A percentile compares a stretch with the other conserved stretches of the same genome.
These are phyloP conservation scores for Leucophenga varia DNA, from an alignment of 1,140 invertebrate species.

Conservation along the genomic window DNA sequence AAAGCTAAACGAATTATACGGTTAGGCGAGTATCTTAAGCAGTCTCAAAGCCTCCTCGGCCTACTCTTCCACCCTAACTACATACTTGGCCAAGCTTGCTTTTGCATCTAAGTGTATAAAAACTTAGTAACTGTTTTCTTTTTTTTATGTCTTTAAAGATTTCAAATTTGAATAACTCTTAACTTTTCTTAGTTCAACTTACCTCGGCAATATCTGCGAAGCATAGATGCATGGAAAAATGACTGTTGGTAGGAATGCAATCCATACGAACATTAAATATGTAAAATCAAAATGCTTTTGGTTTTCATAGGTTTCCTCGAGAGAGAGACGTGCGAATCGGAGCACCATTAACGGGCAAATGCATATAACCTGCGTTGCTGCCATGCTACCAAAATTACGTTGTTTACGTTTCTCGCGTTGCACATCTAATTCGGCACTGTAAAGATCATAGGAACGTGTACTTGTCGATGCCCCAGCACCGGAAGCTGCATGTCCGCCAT, in stretches of 20 bases:
- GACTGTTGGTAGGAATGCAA: slow-evolving; percentile 69
- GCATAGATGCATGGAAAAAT: slow-evolving; percentile 67
- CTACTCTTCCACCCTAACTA: no score
- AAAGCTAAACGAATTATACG: no score
- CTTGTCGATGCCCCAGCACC: slow-evolving; percentile 9
- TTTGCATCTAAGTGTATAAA: no score
- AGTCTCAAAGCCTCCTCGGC: no score
- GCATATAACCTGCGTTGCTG: slow-evolving; percentile 66
- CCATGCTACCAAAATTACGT: slow-evolving; percentile 68
- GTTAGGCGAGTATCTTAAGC: no score
- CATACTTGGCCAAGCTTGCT: no score
- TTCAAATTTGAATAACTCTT: no score
- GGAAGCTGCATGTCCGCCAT: slow-evolving; percentile 9
- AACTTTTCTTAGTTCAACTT: slow-evolving; percentile 30
- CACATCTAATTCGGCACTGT: slow-evolving; percentile 66
- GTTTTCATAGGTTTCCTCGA: slow-evolving; percentile 72
- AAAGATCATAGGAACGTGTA: slow-evolving; percentile 55
- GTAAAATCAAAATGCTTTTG: slow-evolving; percentile 68
- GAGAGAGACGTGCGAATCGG: slow-evolving; percentile 65
- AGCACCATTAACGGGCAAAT: slow-evolving; percentile 70
- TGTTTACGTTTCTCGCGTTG: slow-evolving; percentile 67
- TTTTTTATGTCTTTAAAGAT: no score
- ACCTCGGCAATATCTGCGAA: slow-evolving; percentile 68
- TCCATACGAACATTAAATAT: slow-evolving; percentile 70
- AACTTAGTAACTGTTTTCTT: no score